These are phyloP conservation scores for Amiota minor DNA, from an alignment of 2,888 invertebrate species.

Conservation along the genomic window DNA sequence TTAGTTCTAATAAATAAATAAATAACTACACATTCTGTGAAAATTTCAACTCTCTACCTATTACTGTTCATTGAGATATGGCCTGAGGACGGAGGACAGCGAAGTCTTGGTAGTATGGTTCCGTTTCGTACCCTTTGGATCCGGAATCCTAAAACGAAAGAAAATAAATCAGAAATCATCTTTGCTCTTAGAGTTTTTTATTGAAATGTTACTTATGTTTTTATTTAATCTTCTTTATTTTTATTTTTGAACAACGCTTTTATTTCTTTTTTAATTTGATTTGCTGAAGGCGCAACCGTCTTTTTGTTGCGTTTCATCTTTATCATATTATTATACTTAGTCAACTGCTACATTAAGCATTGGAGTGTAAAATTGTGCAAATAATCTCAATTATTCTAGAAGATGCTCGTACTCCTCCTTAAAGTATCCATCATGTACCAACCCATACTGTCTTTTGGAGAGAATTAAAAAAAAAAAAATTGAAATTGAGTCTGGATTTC, in stretches of 20 bases:
- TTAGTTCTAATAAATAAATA: too few species aligned
- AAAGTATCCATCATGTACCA: conserved; percentile 4
- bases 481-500: conserved; percentile 35
- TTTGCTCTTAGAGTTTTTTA: not conserved
- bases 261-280: not conserved
- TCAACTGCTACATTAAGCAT: conserved; percentile 65
- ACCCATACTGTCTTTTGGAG: not conserved
- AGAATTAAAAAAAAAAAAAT: conserved; percentile 20
- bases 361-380: conserved; percentile 69
- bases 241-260: not conserved
- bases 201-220: not conserved
- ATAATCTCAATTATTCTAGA: conserved; percentile 68
- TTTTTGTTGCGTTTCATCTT: conserved; percentile 26
- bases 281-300: not conserved
- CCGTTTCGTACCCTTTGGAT: too few species aligned
- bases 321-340: conserved; percentile 46
- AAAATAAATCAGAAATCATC: too few species aligned
- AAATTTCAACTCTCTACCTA: too few species aligned
- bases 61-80: too few species aligned
- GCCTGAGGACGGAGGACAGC: too few species aligned
- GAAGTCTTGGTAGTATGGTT: too few species aligned
- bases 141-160: too few species aligned
- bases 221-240: not conserved
- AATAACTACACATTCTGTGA: too few species aligned
- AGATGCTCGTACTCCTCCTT: conserved; percentile 50